phyloP scores from a whole-genome alignment of 1,140 invertebrate genomes.

The Eriocheir sinensis region DNA sequence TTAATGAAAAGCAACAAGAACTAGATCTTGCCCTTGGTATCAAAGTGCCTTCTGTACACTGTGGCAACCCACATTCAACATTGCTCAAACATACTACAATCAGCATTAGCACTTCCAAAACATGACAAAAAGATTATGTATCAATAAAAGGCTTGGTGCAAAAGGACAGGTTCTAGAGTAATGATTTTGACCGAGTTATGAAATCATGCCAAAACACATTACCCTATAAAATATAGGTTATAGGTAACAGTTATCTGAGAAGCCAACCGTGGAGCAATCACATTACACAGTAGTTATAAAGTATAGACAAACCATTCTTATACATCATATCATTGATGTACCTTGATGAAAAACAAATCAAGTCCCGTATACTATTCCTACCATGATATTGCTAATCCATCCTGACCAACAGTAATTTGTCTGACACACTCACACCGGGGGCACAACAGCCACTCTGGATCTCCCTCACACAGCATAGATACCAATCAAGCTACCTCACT shows the following conservation, averaged over 20 bases:
- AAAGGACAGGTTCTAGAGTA: neutral
- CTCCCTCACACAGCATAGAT: neutral
- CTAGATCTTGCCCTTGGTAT: neutral
- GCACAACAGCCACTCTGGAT: neutral
- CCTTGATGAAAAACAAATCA: neutral
- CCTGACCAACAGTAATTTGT: neutral
- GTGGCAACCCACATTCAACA: neutral
- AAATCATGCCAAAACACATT: neutral
- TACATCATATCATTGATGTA: neutral
- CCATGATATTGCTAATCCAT: conserved; percentile 5
- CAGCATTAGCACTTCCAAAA: conserved; percentile 19
- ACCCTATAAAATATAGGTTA: conserved; percentile 27
- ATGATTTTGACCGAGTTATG: neutral
- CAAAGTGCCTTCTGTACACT: conserved; percentile 30
- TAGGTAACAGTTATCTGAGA: conserved; percentile 57
- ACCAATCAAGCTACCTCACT: neutral
- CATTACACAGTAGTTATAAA: conserved; percentile 27
- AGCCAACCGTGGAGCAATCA: conserved; percentile 72
- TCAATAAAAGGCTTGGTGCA: neutral
- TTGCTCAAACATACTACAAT: neutral
- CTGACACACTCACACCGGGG: neutral
- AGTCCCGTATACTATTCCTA: neutral
- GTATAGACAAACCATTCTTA: conserved; percentile 3
- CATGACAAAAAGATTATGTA: neutral
- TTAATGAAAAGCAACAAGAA: conserved; percentile 32